These are phyloP conservation scores for Scrobipalpa atriplicella DNA, from an alignment of 2,888 invertebrate species.

Conservation along the genomic window DNA sequence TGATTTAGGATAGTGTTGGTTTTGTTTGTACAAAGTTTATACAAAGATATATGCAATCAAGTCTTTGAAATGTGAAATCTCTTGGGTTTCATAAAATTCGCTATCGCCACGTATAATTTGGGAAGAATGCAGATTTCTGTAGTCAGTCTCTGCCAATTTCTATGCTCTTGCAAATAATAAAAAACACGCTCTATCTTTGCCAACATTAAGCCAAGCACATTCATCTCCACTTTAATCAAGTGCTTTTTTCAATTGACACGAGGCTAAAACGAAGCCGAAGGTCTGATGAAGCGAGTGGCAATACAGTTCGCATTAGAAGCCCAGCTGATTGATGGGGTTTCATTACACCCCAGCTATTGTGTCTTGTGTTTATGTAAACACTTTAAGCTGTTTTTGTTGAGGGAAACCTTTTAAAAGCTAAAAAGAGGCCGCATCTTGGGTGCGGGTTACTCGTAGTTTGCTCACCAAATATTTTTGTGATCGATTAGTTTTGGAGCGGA, in stretches of 20 bases:
- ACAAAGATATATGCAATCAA: too few species aligned
- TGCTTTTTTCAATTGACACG: slow-evolving; percentile 17
- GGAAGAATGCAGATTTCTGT: too few species aligned
- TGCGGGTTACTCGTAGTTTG: neutral
- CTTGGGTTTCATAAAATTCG: too few species aligned
- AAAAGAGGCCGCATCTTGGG: neutral
- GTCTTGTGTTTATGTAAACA: slow-evolving; percentile 46
- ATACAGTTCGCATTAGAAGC: slow-evolving; percentile 45
- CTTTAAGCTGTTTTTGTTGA: slow-evolving; percentile 41
- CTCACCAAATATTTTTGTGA: slow-evolving; percentile 6
- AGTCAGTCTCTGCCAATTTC: too few species aligned
- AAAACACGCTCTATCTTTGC: neutral
- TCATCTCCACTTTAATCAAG: slow-evolving; percentile 22
- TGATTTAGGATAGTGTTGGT: too few species aligned
- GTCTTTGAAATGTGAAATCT: too few species aligned
- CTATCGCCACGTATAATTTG: too few species aligned
- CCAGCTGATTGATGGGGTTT: slow-evolving; percentile 59
- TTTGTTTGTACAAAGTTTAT: too few species aligned
- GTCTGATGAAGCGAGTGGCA: slow-evolving; percentile 40
- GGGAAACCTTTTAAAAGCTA: slow-evolving; percentile 28
- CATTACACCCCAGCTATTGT: slow-evolving; percentile 51
- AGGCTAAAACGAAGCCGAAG: slow-evolving; percentile 7
- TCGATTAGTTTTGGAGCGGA: slow-evolving; percentile 9
- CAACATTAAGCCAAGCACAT: slow-evolving; percentile 6
- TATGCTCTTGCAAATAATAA: too few species aligned